phyloP scores from a whole-genome alignment of 1,140 invertebrate genomes.

The Micrasema minimum region DNA sequence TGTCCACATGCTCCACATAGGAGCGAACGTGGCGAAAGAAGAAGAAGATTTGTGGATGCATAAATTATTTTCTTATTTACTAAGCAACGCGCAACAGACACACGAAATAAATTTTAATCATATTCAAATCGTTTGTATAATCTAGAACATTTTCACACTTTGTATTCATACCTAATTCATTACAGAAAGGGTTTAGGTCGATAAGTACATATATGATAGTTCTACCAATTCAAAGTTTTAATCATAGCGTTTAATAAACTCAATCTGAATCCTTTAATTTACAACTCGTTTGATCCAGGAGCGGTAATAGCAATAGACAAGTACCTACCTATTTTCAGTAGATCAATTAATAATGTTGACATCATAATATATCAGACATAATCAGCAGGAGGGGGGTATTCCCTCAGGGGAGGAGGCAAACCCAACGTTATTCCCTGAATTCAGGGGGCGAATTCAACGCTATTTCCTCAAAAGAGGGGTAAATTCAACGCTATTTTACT shows the following conservation, averaged over 20 bases:
- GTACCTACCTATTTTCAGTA: conserved; percentile 6
- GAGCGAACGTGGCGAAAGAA: too few relatives aligned
- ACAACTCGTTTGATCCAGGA: conserved; percentile 12
- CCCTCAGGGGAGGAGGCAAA: background rate
- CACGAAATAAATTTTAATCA: background rate
- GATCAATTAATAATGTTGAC: conserved; percentile 35
- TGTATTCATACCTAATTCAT: background rate
- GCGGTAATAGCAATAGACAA: conserved; percentile 15
- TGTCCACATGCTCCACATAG: too few relatives aligned
- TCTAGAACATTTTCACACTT: background rate
- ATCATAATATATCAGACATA: conserved; percentile 30
- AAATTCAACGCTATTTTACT: background rate
- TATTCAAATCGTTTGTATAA: background rate
- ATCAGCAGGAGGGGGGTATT: background rate
- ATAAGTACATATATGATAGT: background rate
- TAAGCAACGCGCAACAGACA: too few relatives aligned
- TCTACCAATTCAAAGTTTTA: background rate
- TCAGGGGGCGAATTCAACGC: conserved; percentile 15
- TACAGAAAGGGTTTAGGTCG: background rate
- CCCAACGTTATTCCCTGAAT: background rate
- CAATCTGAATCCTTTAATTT: conserved; percentile 5
- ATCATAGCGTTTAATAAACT: background rate
- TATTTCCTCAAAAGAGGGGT: too few relatives aligned
- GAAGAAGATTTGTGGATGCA: too few relatives aligned
- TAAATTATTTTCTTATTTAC: too few relatives aligned